Evolutionary conservation across 2,797 vertebrate genomes (phyloP), one percentile per base, ranked within the genome.

Genomic region (Setipinna tenuifilis): DNA sequence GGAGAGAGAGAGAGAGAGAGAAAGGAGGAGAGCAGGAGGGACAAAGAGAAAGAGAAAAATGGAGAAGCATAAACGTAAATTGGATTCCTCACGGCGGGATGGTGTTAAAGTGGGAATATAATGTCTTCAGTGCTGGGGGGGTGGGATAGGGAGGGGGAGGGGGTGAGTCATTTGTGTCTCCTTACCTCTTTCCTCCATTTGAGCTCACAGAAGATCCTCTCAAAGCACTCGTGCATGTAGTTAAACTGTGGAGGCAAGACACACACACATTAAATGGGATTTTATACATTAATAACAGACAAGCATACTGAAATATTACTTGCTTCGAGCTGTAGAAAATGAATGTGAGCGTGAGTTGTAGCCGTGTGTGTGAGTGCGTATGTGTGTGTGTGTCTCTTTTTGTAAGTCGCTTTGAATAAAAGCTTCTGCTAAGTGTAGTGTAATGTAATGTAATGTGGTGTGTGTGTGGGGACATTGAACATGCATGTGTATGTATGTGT

Each of bases 211-310:
- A 99, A 99, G 85, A 99, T 96, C 23, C 98, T 95, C 92, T 99
- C 98, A 9, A 99, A 99, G 94, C 98, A 99, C 91, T 99, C 98
- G 17, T 99, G 98, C 98, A 99, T 99, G 94, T 99, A 99, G 96
- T 98, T 99, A 91, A 98, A 99, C 98, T 99, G 94, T 44, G 35
- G 58, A 17, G 44, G 48, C 1, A 44, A 81, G 59, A 83, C 23
- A 83, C 62, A 68, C 62, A 68, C 62, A 68, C 6, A 9, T 23
- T 23, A 23, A 9, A 62, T 23, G 61, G 61, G n/a, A 71, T 31
- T 71, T 71, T 28, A 59, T 57, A 82, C 17, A 48, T 25, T 31
- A 81, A 50, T n/a, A 59, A 78, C 44, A 59, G 10, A 83, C 6
- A 31, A 85, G 16, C 46, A 54, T 54, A 14, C 7, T 54, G 50